phyloP scores from a whole-genome alignment of 1,140 invertebrate genomes.

The Zaprionus africanus region DNA sequence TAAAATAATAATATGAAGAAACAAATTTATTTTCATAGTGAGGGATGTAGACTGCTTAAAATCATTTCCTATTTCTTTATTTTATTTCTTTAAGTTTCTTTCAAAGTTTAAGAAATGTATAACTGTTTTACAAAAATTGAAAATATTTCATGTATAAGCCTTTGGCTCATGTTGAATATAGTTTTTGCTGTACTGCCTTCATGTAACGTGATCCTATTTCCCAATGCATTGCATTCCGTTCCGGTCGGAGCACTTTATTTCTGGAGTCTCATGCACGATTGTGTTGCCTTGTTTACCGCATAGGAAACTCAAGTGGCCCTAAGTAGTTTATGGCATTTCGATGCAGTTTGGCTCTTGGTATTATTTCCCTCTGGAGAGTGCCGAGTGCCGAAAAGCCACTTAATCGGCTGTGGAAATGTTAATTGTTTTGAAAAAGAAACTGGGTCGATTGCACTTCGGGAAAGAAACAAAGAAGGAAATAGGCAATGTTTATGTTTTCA shows the following conservation, averaged over 20 bases:
- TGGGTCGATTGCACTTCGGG: slow-evolving; percentile 65
- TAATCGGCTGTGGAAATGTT: slow-evolving; percentile 68
- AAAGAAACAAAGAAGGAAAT: slow-evolving; percentile 19
- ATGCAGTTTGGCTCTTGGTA: slow-evolving; percentile 43
- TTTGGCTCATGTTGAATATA: not conserved
- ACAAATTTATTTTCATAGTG: no score
- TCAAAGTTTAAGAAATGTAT: no score
- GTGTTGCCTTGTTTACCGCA: slow-evolving; percentile 25
- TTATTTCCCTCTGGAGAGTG: slow-evolving; percentile 27
- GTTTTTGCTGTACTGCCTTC: not conserved
- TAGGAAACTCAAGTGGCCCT: slow-evolving; percentile 36
- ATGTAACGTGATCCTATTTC: not conserved
- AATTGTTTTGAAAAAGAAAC: slow-evolving; percentile 42
- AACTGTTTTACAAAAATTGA: no score
- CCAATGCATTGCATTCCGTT: not conserved
- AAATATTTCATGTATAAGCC: not conserved
- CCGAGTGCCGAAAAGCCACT: slow-evolving; percentile 56
- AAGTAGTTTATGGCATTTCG: slow-evolving; percentile 51
- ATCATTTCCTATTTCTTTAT: no score
- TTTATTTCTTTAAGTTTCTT: no score
- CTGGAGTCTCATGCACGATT: slow-evolving; percentile 19
- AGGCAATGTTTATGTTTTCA: slow-evolving; percentile 68
- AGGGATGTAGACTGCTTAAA: no score
- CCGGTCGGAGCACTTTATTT: slow-evolving; percentile 10
- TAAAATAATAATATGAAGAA: no score